A percentile compares a stretch with the other conserved stretches of the same genome.
Conservation (phyloP, 1,140 invertebrate species). For the Bombus picipes region DNA sequence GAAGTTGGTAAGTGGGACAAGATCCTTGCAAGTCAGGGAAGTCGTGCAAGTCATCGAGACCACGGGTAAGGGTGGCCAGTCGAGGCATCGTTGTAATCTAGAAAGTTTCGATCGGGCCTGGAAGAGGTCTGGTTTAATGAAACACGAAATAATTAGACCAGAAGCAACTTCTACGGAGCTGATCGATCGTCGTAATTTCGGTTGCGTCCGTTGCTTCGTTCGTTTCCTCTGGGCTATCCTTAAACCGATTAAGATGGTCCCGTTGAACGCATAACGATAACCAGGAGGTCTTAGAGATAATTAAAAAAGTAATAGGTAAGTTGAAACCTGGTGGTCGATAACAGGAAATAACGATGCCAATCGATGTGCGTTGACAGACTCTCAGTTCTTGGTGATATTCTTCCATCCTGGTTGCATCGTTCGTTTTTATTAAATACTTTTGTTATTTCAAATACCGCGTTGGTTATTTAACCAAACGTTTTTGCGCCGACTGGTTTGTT, state of each 20-base stretch:
- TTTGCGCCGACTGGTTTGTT: no score
- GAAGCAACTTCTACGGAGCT: conserved; percentile 1
- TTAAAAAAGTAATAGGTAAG: conserved; percentile 75
- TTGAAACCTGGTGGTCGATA: conserved; percentile 47
- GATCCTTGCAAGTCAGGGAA: neutral
- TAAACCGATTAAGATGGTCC: conserved; percentile 72
- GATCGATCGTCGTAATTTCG: conserved; percentile 40
- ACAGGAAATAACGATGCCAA: conserved; percentile 49
- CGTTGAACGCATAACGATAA: conserved; percentile 68
- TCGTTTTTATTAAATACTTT: neutral
- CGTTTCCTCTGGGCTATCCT: conserved; percentile 34
- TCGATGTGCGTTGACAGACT: conserved; percentile 3
- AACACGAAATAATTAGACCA: conserved; percentile 52
- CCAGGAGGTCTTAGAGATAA: conserved; percentile 62
- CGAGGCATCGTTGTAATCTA: conserved; percentile 9
- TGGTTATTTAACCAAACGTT: no score
- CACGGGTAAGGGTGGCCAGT: no score
- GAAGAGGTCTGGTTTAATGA: conserved; percentile 36
- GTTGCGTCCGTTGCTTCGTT: neutral
- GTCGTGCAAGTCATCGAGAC: conserved; percentile 13
- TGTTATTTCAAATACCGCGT: neutral
- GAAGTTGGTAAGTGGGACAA: neutral
- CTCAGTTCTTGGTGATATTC: no score
- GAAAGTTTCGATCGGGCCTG: conserved; percentile 44
- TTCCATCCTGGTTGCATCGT: no score